Base-by-base conservation (phyloP, 2,888 invertebrate species). In the Nipponacmea schrenckii region DNA sequence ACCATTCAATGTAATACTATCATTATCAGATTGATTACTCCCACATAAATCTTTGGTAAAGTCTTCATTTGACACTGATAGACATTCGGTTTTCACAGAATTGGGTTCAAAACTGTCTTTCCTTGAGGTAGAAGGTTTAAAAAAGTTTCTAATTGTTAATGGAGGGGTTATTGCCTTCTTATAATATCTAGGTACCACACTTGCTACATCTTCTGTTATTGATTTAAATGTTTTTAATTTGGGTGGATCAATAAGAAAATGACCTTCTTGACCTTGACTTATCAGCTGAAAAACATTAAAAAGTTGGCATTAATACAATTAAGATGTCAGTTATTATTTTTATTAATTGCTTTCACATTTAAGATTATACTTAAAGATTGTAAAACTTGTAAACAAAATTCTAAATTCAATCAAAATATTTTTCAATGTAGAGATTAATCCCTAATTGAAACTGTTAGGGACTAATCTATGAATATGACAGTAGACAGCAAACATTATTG, bases 61-160 rank as follows among this genome's bases (percentile, higher is more conserved):
- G 12, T n/a, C 15, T 17, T n/a, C 45, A n/a, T 31, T 10, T 14
- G 62, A 31, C 26, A 31, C 45, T 7, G 62, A 62, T 2, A 24
- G 24, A 45, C 24, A 14, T n/a, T 26, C 12, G 14, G 67, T 62
- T 10, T 26, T 20, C 7, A 56, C 31, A 17, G 44, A 15, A 15
- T 17, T 39, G 5, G 48, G 27, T 27, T n/a, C 8, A 24, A 44
- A 15, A 62, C 63, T n/a, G 68, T 64, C 50, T 50, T 67, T 27
- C n/a, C 46, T 67, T 66, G 24, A 31, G 26, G 56, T 24, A 46
- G 27, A 71, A 62, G 80, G 74, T 77, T 83, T 84, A 73, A 87
- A 87, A 76, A 85, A 87, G 68, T 78, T 84, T 67, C 78, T 83
- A 31, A 87, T 83, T 0, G 87, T 87, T 12, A 85, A 79, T n/a